Evolutionary conservation across 2,888 invertebrate species (phyloP), one percentile per base, ranked within the genome.

Genomic region (Platycheirus rosarum): DNA sequence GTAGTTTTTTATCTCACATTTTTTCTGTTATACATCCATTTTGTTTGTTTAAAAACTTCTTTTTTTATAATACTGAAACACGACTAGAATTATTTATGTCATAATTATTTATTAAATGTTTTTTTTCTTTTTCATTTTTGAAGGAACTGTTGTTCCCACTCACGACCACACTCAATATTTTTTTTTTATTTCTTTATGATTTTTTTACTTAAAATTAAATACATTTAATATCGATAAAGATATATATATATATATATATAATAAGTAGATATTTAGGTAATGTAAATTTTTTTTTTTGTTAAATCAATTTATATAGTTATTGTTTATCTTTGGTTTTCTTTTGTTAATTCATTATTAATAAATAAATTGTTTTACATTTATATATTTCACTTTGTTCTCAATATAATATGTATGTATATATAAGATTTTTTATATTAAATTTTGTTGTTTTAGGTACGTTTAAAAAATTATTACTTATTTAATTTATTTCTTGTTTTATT

Each of bases 31-130:
- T 23, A 48, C 48, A 62, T 71, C 49, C 37, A 48, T 40, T 63
- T 26, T 60, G 37, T 46, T 37, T 35, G 29, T 37, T 71, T 40
- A 42, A 16, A 42, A 57, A 44, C n/a, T 16, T 26, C 40, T 70
- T 62, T 71, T 69, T 62, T 82, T 77, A 77, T 82, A 82, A 82
- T 82, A 82, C 82, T 82, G 82, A 82, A 82, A 82, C 82, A 82
- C 82, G 82, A 82, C 82, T 82, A 82, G 82, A 82, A 82, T 71
- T 82, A 49, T 77, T 68, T 76, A 76, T 76, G 76, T 71, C 77
- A 77, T 71, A 77, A 63, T 46, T 65, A 60, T 62, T 77, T 80
- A 49, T 63, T 68, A 53, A 77, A 62, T 53, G 23, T 35, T 63
- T n/a, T n/a, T n/a, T n/a, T n/a, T n/a, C n/a, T n/a, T n/a, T n/a